Conservation (phyloP, 2,113 vertebrate genomes). For the Crypturellus undulatus region DNA sequence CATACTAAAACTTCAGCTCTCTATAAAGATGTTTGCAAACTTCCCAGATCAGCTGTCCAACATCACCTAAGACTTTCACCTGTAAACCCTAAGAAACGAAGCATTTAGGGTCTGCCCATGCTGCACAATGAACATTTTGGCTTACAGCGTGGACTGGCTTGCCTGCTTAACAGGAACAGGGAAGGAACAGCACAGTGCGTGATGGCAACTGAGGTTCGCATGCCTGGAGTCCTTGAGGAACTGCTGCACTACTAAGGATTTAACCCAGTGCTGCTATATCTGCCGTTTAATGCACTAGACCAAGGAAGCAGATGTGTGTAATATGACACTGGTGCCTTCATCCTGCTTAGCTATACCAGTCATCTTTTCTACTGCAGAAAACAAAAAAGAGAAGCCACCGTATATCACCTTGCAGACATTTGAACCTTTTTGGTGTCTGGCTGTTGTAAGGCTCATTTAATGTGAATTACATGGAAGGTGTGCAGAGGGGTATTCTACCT, state of each 20-base stretch:
- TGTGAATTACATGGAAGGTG: neutral
- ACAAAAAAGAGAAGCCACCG: neutral
- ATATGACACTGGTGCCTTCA: rapidly evolving
- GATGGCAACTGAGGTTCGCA: neutral
- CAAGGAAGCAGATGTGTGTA: neutral
- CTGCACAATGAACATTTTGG: neutral
- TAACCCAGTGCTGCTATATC: rapidly evolving
- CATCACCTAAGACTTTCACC: neutral
- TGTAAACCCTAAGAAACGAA: neutral
- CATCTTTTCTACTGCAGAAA: neutral
- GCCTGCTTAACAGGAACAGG: rapidly evolving
- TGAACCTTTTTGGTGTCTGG: neutral
- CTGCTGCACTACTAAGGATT: neutral
- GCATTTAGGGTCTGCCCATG: neutral
- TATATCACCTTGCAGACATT: neutral
- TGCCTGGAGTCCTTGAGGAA: neutral
- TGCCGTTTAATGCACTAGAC: neutral
- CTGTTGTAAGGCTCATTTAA: neutral
- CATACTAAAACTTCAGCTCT: neutral
- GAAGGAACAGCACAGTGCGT: neutral
- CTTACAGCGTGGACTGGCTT: neutral
- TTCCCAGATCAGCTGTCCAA: neutral
- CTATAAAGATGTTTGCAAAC: neutral
- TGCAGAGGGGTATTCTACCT: neutral
- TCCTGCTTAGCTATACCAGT: neutral